Evolutionary conservation across 2,888 invertebrate species (phyloP).

Genomic region (Parnassius smintheus): DNA sequence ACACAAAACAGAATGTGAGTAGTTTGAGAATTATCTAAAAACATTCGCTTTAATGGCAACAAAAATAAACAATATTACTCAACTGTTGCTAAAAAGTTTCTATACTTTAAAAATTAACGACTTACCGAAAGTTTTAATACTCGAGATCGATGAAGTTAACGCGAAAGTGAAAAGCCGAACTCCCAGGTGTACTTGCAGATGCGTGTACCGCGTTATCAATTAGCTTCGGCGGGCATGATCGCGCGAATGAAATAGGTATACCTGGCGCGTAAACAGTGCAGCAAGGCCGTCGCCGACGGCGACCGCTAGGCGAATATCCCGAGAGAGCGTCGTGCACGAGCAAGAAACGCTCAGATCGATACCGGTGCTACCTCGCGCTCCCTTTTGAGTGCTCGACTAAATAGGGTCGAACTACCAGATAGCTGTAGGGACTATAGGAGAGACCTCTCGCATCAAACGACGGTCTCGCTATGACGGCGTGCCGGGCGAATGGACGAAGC

Average conservation of each 20-base stretch:
- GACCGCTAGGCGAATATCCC: constrained; percentile 74
- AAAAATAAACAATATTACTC: constrained; percentile 27
- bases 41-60: constrained; percentile 39
- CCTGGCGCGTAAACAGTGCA: constrained; percentile 70
- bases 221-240: constrained; percentile 66
- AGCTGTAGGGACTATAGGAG: constrained; percentile 38
- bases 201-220: constrained; percentile 66
- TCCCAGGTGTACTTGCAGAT: constrained; percentile 49
- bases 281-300: constrained; percentile 78
- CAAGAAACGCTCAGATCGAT: constrained; percentile 73
- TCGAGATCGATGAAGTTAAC: constrained; percentile 48
- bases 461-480: constrained; percentile 47
- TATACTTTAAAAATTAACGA: constrained; percentile 41
- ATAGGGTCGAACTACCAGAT: constrained; percentile 42
- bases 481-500: constrained; percentile 49
- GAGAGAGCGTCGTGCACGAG: constrained; percentile 70
- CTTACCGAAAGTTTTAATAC: constrained; percentile 43
- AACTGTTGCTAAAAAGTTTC: constrained; percentile 24
- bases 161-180: constrained; percentile 36
- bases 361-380: constrained; percentile 67
- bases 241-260: constrained; percentile 64
- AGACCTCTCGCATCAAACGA: constrained; percentile 45
- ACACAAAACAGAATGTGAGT: neutral
- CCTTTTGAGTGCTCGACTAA: constrained; percentile 57
- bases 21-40: constrained; percentile 2